A percentile compares a stretch with the other conserved stretches of the same genome.
Evolutionary conservation across 1,140 invertebrate species (phyloP).

Genomic region (Solenopsis invicta): DNA sequence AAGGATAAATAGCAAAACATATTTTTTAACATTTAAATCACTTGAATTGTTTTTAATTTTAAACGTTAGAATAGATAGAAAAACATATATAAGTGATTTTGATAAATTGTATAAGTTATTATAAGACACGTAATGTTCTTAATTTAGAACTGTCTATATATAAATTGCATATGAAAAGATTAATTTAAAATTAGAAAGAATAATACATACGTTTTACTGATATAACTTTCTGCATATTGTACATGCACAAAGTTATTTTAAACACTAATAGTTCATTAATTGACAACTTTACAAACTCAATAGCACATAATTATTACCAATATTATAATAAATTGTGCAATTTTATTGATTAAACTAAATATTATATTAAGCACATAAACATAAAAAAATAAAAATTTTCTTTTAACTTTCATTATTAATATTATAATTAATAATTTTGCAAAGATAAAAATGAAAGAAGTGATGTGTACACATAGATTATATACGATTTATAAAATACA

Average conservation of each 20-base stretch:
- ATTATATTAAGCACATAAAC: not conserved
- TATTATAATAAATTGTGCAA: not conserved
- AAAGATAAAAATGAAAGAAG: not conserved
- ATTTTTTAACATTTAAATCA: constrained; percentile 2
- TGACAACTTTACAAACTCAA: not conserved
- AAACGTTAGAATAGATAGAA: not conserved
- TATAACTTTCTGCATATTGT: not conserved
- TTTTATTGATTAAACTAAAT: not conserved
- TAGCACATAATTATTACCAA: not conserved
- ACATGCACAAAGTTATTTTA: not conserved
- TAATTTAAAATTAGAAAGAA: not conserved
- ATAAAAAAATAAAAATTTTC: not conserved
- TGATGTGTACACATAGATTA: not conserved
- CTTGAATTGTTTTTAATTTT: not conserved
- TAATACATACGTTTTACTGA: not conserved
- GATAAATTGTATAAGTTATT: not conserved
- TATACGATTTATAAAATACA: not conserved
- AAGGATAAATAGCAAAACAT: not conserved
- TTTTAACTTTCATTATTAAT: not conserved
- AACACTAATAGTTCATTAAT: not conserved
- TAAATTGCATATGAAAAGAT: not conserved
- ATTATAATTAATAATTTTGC: not conserved
- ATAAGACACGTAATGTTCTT: not conserved
- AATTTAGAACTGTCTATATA: not conserved
- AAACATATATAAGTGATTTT: not conserved